phyloP scores from a whole-genome alignment of 2,888 invertebrate genomes.

The Chalcosyrphus nemorum region DNA sequence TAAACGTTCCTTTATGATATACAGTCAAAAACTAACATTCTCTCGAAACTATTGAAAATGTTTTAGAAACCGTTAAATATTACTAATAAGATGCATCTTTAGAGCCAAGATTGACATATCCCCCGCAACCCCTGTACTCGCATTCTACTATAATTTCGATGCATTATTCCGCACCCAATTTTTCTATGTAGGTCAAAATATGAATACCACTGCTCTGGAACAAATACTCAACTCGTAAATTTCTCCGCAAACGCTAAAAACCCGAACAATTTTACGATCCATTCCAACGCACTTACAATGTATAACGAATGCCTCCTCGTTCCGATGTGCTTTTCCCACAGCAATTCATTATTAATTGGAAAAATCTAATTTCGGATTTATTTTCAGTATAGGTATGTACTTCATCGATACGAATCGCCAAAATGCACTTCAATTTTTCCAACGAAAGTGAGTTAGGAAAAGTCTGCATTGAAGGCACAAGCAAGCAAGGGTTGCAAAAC shows the following conservation, averaged over 20 bases:
- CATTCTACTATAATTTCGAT: neutral
- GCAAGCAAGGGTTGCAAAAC: neutral
- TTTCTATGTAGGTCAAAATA: slow-evolving; percentile 17
- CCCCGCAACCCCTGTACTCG: too few species aligned
- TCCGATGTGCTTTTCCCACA: too few species aligned
- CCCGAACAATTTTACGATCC: slow-evolving; percentile 23
- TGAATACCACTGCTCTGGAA: neutral
- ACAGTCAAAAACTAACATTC: too few species aligned
- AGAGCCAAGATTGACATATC: too few species aligned
- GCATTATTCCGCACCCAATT: neutral
- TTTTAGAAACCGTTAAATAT: too few species aligned
- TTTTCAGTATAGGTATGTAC: slow-evolving; percentile 33
- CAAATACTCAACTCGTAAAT: slow-evolving; percentile 24
- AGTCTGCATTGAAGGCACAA: slow-evolving; percentile 23
- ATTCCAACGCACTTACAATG: slow-evolving; percentile 7
- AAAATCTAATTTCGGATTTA: slow-evolving; percentile 53
- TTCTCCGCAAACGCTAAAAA: too few species aligned
- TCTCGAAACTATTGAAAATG: too few species aligned
- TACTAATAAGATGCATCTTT: too few species aligned
- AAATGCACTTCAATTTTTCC: slow-evolving; percentile 32
- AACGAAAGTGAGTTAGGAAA: too few species aligned
- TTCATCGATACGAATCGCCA: too few species aligned
- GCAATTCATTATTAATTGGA: slow-evolving; percentile 58
- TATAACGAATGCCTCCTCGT: slow-evolving; percentile 37
- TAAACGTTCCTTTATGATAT: too few species aligned